Evolutionary conservation across 92 coral and sea anemone species (phyloP).

Genomic region (Bergia puertoricense): DNA sequence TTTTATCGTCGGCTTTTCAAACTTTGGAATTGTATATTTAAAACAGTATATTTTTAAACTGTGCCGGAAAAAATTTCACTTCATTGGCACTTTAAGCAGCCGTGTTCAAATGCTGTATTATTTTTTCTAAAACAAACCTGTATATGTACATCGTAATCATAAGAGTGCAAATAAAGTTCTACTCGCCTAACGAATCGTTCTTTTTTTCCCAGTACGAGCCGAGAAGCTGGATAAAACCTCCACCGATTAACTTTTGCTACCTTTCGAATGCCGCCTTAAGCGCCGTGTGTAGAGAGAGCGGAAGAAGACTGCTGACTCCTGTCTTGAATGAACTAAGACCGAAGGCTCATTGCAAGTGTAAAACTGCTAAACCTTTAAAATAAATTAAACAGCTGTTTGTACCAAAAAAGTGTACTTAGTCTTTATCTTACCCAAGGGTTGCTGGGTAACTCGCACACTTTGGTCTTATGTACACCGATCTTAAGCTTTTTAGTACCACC

Average conservation of each 20-base stretch:
- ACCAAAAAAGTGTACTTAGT: not conserved
- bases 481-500: too few relatives aligned
- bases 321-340: constrained; percentile 38
- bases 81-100: too few relatives aligned
- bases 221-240: constrained; percentile 19
- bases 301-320: constrained; percentile 37
- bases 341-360: not conserved
- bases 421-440: not conserved
- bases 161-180: too few relatives aligned
- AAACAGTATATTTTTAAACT: too few relatives aligned
- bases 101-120: too few relatives aligned
- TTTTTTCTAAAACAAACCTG: too few relatives aligned
- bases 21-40: too few relatives aligned
- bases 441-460: not conserved
- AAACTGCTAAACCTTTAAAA: not conserved
- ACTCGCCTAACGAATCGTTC: not conserved
- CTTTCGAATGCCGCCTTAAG: constrained; percentile 27
- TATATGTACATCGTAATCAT: too few relatives aligned
- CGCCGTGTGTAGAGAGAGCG: constrained; percentile 32
- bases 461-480: not conserved
- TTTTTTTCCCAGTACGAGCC: constrained; percentile 4
- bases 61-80: too few relatives aligned
- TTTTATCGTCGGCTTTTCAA: too few relatives aligned
- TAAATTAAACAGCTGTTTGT: not conserved
- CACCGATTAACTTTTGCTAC: constrained; percentile 38